Conservation (phyloP, 2,113 vertebrate genomes). For the Solea solea region DNA sequence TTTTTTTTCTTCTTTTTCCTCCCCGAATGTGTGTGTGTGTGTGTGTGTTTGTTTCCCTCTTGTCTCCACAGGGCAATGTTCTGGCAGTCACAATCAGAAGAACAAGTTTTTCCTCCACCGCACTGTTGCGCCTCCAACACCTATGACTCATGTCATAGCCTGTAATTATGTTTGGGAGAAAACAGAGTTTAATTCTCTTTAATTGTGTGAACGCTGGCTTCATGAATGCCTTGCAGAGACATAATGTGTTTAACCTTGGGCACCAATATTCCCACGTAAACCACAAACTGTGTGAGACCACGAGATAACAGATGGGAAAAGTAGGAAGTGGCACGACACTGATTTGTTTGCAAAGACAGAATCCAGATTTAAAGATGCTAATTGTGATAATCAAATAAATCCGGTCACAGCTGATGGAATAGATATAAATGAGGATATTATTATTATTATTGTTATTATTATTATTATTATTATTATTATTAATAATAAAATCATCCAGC, state of each 20-base stretch:
- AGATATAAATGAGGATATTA: constrained; percentile 51
- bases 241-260: constrained; percentile 62
- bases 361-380: constrained; percentile 10
- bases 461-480: too few relatives aligned
- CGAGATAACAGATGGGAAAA: constrained; percentile 22
- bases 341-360: constrained; percentile 1
- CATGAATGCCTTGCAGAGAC: constrained; percentile 17
- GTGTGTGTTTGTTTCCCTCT: constrained; percentile 59
- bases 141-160: constrained; percentile 72
- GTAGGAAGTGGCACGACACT: constrained; percentile 5
- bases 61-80: constrained; percentile 68
- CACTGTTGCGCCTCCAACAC: constrained; percentile 59
- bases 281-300: constrained; percentile 25
- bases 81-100: constrained; percentile 71
- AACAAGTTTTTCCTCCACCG: constrained; percentile 72
- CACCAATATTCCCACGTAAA: constrained; percentile 51
- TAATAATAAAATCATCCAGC: constrained; percentile 29
- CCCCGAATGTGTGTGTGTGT: constrained; percentile 47
- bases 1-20: constrained; percentile 43
- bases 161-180: constrained; percentile 71
- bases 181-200: constrained; percentile 72
- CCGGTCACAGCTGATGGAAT: constrained; percentile 24
- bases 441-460: constrained; percentile 27
- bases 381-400: constrained; percentile 19
- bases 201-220: constrained; percentile 60